Percentiles rank a stretch among this genome's conserved stretches.
phyloP scores from a whole-genome alignment of 2,888 invertebrate genomes.

The Poecilus cupreus region DNA sequence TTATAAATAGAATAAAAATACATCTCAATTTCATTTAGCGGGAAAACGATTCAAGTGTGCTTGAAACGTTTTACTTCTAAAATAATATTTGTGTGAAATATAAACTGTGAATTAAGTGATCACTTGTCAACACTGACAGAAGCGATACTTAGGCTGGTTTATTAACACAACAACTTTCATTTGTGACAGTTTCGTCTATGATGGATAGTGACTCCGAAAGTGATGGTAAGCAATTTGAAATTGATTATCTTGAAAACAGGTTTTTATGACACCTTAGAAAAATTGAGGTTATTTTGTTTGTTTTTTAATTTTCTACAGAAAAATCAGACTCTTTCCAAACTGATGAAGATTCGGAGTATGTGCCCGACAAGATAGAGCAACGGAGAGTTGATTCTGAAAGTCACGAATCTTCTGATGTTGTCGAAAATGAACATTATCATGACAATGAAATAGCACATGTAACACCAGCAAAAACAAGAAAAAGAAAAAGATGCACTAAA shows the following conservation, averaged over 20 bases:
- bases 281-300: no score
- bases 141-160: neutral
- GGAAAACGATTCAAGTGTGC: neutral
- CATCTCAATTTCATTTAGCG: slow-evolving; percentile 1
- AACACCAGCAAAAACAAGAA: slow-evolving; percentile 31
- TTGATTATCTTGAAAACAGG: neutral
- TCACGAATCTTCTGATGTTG: neutral
- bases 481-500: slow-evolving; percentile 14
- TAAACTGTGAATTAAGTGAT: neutral
- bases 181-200: neutral
- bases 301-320: no score
- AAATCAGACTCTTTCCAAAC: no score
- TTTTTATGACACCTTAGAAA: neutral
- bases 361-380: neutral
- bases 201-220: neutral
- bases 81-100: no score
- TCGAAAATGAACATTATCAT: neutral
- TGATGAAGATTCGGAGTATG: neutral
- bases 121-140: neutral
- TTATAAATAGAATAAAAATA: no score
- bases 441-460: slow-evolving; percentile 28
- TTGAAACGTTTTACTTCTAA: neutral
- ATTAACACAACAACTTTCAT: neutral
- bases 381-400: neutral
- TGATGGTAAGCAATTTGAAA: neutral